These are phyloP conservation scores for Tuta absoluta DNA, from an alignment of 2,888 invertebrate species.

Conservation along the genomic window DNA sequence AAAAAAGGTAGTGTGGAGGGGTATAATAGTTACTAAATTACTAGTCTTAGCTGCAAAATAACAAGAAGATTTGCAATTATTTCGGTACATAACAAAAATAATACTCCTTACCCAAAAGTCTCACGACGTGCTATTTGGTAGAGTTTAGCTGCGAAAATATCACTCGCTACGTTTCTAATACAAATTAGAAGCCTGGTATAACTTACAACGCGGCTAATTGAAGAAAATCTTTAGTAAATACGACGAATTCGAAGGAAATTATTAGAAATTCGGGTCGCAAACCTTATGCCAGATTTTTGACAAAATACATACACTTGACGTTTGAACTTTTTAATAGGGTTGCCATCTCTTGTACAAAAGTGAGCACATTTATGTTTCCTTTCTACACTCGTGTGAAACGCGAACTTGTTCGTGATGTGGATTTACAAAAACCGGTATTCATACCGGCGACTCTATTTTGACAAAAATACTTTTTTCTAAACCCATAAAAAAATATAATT, in stretches of 20 bases:
- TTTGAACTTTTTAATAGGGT: not conserved
- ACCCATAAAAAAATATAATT: not conserved
- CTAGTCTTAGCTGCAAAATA: not conserved
- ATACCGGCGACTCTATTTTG: too few species aligned
- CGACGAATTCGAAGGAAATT: not conserved
- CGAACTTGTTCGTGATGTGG: too few species aligned
- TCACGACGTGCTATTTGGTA: not conserved
- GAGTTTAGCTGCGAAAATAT: not conserved
- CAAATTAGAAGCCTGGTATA: not conserved
- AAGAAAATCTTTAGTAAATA: not conserved
- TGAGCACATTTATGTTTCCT: too few species aligned
- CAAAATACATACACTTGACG: not conserved
- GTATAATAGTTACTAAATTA: not conserved
- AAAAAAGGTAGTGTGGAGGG: not conserved
- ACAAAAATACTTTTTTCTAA: not conserved
- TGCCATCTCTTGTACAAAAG: not conserved
- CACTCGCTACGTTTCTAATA: not conserved
- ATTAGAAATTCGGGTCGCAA: not conserved
- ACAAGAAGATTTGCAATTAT: not conserved
- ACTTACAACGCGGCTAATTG: constrained; percentile 14
- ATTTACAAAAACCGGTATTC: too few species aligned
- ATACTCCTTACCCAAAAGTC: not conserved
- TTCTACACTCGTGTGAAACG: too few species aligned
- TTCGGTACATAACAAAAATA: not conserved
- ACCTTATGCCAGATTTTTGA: not conserved